phyloP scores from a whole-genome alignment of 2,113 vertebrate species.

The Ceratotherium simum region DNA sequence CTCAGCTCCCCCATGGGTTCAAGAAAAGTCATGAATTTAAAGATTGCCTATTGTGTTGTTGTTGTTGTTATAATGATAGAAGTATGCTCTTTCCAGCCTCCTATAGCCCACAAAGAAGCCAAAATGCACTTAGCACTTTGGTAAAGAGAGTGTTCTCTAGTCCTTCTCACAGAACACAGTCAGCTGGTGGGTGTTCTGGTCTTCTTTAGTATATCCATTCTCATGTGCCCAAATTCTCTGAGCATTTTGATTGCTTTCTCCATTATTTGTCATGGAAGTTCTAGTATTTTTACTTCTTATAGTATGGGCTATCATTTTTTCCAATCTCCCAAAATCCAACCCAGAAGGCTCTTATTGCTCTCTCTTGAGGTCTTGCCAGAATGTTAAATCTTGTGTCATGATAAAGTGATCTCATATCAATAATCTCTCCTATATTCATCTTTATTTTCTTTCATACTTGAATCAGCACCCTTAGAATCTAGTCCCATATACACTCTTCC shows the following conservation, averaged over 20 bases:
- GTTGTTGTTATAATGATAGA: background rate
- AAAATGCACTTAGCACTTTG: background rate
- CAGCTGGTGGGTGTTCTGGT: background rate
- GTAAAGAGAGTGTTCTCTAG: background rate
- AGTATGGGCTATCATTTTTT: background rate
- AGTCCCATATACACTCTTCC: background rate
- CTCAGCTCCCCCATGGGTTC: background rate
- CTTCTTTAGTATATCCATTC: background rate
- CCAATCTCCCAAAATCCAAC: background rate
- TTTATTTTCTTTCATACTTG: background rate
- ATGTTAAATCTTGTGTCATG: background rate
- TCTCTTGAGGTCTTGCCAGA: background rate
- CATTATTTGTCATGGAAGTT: background rate
- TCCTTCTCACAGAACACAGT: background rate
- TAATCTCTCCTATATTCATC: background rate
- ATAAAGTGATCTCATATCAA: background rate
- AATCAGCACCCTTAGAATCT: background rate
- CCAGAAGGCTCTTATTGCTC: background rate
- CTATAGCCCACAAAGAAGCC: background rate
- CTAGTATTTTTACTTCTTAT: background rate
- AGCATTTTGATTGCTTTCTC: background rate
- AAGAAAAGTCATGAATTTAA: background rate
- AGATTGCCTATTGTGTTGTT: background rate
- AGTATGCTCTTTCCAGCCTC: background rate
- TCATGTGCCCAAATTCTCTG: background rate